A percentile compares a stretch with the other conserved stretches of the same genome.
Evolutionary conservation across 2,797 vertebrate genomes (phyloP).

Genomic region (Rousettus madagascariensis): DNA sequence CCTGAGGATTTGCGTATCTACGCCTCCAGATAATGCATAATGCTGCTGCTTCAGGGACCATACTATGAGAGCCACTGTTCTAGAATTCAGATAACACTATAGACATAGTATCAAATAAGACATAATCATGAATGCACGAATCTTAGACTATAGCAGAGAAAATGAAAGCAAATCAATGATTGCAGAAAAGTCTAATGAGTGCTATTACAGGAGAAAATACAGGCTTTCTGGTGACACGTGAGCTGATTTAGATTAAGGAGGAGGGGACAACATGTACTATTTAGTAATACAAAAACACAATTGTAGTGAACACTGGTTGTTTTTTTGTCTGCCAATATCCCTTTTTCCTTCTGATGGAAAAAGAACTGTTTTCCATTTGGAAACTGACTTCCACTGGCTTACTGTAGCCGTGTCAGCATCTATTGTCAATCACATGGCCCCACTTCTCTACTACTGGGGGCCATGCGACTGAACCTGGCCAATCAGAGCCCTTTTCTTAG

Average conservation of each 20-base stretch:
- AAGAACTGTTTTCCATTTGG: neutral
- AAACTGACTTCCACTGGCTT: neutral
- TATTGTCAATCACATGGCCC: neutral
- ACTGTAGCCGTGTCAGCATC: neutral
- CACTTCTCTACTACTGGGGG: neutral
- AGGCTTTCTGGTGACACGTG: neutral
- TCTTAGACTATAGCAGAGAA: neutral
- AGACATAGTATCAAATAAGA: neutral
- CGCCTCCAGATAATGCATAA: neutral
- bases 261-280: neutral
- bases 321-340: neutral
- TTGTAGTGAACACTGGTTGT: neutral
- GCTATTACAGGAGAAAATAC: neutral
- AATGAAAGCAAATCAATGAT: neutral
- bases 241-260: neutral
- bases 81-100: neutral
- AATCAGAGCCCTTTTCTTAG: neutral
- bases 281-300: slow-evolving; percentile 11
- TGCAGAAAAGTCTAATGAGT: neutral
- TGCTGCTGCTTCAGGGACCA: neutral
- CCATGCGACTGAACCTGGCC: neutral
- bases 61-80: neutral
- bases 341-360: neutral
- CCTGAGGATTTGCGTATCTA: neutral
- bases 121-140: neutral